Evolutionary conservation across 2,888 invertebrate species (phyloP), one percentile per base, ranked within the genome.

Genomic region (Cheilosia vulpina): DNA sequence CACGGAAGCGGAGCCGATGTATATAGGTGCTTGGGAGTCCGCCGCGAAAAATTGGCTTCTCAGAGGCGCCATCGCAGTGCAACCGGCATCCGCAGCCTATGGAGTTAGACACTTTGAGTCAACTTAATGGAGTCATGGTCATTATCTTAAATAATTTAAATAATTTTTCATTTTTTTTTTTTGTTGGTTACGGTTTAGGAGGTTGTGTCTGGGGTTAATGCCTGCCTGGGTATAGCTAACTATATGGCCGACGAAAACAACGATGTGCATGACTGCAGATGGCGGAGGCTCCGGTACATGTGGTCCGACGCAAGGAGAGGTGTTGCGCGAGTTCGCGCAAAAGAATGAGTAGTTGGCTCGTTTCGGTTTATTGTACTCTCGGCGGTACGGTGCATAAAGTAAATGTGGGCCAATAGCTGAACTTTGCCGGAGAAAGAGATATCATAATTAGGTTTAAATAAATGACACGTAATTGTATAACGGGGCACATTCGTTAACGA

Each of bases 61-160:
- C n/a, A 60, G 45, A 60, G 45, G 73, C 72, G 57, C 63, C 73
- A 53, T 66, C 66, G 31, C 9, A 81, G 80, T 73, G 69, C 69
- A 73, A 17, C 62, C 38, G 66, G 19, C 47, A 19, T 50, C 24
- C 53, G 24, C 45, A 47, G 47, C 2, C 43, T 55, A 76, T 69
- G 50, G 47, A 27, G 47, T 43, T 72, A 80, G 71, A 65, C 84
- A 79, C 69, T 84, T 57, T 34, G 50, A 65, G 75, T 84, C 75
- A 65, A 62, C 65, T 73, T 84, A 84, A 84, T 84, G 60, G 84
- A 84, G 80, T 85, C 81, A 85, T 85, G 85, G 85, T 85, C 72
- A 77, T 81, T 85, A 85, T 85, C 81, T 85, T 58, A 76, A 76
- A 84, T 84, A 76, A 84, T 80, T 84, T 80, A 65, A 84, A 84